Evolutionary conservation across 2,888 invertebrate genomes (phyloP), one percentile per base, ranked within the genome.

Genomic region (Apamea sordens): DNA sequence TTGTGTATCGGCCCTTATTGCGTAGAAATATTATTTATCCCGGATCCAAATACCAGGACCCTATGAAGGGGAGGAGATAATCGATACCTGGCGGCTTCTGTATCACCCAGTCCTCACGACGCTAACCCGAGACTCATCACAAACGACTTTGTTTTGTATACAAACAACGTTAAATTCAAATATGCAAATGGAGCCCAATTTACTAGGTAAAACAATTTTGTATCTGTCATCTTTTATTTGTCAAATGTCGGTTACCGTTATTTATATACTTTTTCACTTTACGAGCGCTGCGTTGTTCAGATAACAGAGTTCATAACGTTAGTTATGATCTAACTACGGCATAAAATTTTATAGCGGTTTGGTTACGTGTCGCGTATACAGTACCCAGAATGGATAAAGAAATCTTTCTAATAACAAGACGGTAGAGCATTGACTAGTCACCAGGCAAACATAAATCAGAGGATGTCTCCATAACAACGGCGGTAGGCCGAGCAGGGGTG

Each of bases 401-500:
- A 86, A 83, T 86, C 70, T 88, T 85, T 86, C 67, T 63, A 80
- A 85, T 84, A 88, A 83, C 61, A 84, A 82, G 83, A 70, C 80
- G 56, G 75, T 70, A 56, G 81, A 86, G 75, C 83, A 76, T 82
- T 73, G 79, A 65, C 87, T 83, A 93, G 93, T 93, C 93, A 95
- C 94, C 90, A 93, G 93, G 93, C 91, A 86, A 89, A 89, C 93
- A 96, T 94, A 94, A 95, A 95, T 94, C 94, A 94, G 91, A 91
- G 88, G 89, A 91, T 89, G 95, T 95, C 92, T 92, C 93, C 93
- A 94, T 93, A 93, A 94, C 94, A 94, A 94, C 94, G 91, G 89
- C 84, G 91, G 91, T 89, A 89, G 90, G 91, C 88, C 84, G 89
- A 83, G 73, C 89, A 86, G 91, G 94, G 94, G 93, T 90, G 90